Conservation (phyloP, 35 echinoderm and acorn worm species). For the Diadema setosum region DNA sequence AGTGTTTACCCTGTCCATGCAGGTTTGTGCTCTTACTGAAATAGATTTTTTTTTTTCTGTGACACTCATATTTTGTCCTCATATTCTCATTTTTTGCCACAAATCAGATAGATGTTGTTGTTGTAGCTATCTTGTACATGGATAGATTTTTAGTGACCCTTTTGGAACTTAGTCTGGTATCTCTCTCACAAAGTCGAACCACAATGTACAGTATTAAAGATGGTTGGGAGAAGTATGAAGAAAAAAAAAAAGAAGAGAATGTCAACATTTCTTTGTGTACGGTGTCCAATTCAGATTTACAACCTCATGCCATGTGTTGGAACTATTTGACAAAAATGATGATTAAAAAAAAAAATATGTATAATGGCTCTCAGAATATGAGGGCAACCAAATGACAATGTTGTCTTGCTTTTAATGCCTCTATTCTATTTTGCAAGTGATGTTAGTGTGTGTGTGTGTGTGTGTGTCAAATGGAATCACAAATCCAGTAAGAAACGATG, state of each 20-base stretch:
- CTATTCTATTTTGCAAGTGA: no score
- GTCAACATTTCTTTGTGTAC: background rate
- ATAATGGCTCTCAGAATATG: background rate
- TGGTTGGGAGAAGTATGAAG: no score
- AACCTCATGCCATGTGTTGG: background rate
- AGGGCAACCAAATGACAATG: background rate
- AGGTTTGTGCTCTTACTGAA: background rate
- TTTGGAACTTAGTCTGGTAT: no score
- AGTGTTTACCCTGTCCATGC: no score
- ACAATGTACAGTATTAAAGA: constrained; percentile 11
- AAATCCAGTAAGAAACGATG: no score
- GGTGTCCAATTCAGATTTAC: background rate
- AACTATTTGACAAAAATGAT: constrained; percentile 5
- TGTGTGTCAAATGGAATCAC: no score
- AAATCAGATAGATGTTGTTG: no score
- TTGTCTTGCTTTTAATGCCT: no score
- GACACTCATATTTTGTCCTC: background rate
- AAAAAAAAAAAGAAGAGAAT: background rate
- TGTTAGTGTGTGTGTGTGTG: no score
- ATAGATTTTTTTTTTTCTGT: background rate
- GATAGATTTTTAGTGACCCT: no score
- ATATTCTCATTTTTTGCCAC: no score
- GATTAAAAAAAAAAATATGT: constrained; percentile 1
- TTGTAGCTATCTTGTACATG: no score
- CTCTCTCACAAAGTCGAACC: background rate